A percentile compares a stretch with the other conserved stretches of the same genome.
These are phyloP conservation scores for Ennomos quercinarius DNA, from an alignment of 2,888 invertebrate genomes.

Conservation along the genomic window DNA sequence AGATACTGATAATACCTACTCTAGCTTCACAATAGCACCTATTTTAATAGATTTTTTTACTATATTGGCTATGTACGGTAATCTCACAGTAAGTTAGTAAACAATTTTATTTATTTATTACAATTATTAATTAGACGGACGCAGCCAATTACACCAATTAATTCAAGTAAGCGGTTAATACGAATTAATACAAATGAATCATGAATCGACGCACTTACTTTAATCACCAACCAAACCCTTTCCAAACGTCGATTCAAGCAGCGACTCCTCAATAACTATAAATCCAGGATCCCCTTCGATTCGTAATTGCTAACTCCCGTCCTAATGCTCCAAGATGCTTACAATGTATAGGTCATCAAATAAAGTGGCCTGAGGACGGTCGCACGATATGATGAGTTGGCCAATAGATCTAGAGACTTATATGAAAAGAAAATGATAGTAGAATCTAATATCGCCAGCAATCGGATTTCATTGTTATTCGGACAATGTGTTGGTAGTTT, in stretches of 20 bases:
- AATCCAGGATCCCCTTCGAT: slow-evolving; percentile 17
- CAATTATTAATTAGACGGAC: too few species aligned
- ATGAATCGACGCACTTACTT: background rate
- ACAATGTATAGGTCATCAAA: slow-evolving; percentile 47
- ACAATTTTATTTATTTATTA: too few species aligned
- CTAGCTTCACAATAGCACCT: too few species aligned
- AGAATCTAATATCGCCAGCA: slow-evolving; percentile 21
- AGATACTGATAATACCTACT: too few species aligned
- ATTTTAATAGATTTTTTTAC: too few species aligned
- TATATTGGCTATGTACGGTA: too few species aligned
- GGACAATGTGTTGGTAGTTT: slow-evolving; percentile 14
- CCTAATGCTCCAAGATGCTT: slow-evolving; percentile 24
- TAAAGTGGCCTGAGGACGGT: slow-evolving; percentile 54
- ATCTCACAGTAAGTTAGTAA: too few species aligned
- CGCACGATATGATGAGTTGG: slow-evolving; percentile 39
- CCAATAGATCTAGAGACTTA: slow-evolving; percentile 20
- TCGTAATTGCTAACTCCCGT: slow-evolving; percentile 28
- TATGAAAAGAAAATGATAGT: slow-evolving; percentile 29
- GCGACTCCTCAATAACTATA: slow-evolving; percentile 17
- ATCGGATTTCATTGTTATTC: slow-evolving; percentile 26
- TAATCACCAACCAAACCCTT: slow-evolving; percentile 11
- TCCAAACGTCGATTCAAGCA: slow-evolving; percentile 8
- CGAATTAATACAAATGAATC: too few species aligned
- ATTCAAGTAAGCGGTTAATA: too few species aligned
- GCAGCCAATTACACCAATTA: too few species aligned